Evolutionary conservation across 2,888 invertebrate genomes (phyloP).

Genomic region (Drosophila gaucha): DNA sequence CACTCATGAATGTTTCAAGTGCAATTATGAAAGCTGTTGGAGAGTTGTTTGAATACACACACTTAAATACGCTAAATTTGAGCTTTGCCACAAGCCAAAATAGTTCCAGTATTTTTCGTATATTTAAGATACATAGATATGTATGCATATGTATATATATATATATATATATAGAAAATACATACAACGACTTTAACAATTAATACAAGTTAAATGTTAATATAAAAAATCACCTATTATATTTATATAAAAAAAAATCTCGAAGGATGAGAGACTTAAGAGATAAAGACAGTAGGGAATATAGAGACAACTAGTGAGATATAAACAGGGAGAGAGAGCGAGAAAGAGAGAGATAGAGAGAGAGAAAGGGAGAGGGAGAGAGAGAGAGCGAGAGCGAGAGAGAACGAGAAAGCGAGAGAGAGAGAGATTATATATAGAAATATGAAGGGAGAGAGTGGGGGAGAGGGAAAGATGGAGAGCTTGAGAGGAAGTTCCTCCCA

Average conservation of each 20-base stretch:
- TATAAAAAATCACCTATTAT: slow-evolving; percentile 54
- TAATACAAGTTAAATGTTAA: slow-evolving; percentile 43
- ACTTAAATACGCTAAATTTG: slow-evolving; percentile 6
- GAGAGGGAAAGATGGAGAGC: neutral
- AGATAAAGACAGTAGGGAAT: too few species aligned
- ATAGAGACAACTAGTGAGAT: neutral
- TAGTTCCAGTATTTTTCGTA: slow-evolving; percentile 21
- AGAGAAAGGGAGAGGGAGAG: neutral
- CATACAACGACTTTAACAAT: slow-evolving; percentile 39
- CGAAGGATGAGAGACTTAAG: neutral
- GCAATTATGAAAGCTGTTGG: slow-evolving; percentile 34
- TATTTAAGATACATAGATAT: slow-evolving; percentile 34
- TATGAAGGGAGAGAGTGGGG: neutral
- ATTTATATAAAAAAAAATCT: slow-evolving; percentile 5
- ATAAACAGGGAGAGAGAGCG: neutral
- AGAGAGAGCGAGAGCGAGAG: neutral
- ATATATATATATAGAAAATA: neutral
- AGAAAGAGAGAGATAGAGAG: too few species aligned
- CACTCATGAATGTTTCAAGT: slow-evolving; percentile 43
- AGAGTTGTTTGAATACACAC: neutral
- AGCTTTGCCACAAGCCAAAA: slow-evolving; percentile 10
- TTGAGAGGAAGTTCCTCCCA: neutral
- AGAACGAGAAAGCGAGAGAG: neutral
- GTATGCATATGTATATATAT: neutral
- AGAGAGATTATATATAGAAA: too few species aligned